Conservation (phyloP, 2,113 vertebrate species). For the Chionodraco myersi region DNA sequence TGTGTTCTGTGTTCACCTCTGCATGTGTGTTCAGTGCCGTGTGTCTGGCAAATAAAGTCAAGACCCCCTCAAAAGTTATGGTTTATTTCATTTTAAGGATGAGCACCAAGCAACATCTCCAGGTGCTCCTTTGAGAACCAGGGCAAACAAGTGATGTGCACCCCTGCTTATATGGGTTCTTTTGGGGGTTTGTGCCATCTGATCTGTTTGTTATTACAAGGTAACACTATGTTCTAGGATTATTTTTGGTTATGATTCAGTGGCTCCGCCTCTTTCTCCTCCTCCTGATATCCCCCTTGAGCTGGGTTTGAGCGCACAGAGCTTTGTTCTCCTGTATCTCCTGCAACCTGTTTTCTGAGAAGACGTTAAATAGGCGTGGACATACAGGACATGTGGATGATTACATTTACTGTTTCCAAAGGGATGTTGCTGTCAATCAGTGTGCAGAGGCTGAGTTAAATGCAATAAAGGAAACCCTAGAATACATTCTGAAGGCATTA, state of each 20-base stretch:
- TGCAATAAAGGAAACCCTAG: slow-evolving; percentile 7
- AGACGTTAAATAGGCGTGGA: not conserved
- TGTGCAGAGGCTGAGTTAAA: not conserved
- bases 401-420: slow-evolving; percentile 13
- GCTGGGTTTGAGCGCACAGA: not conserved
- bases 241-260: not conserved
- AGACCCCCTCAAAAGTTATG: too few relatives aligned
- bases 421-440: not conserved
- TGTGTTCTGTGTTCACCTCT: too few relatives aligned
- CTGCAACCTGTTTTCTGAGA: slow-evolving; percentile 9
- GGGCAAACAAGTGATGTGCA: too few relatives aligned
- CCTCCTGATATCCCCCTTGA: not conserved
- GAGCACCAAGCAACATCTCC: too few relatives aligned
- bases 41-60: too few relatives aligned
- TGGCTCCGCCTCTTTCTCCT: not conserved
- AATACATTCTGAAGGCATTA: not conserved
- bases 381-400: not conserved
- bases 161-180: too few relatives aligned
- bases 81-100: too few relatives aligned
- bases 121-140: too few relatives aligned
- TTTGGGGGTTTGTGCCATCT: not conserved
- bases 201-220: slow-evolving; percentile 9
- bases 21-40: too few relatives aligned
- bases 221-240: not conserved
- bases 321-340: slow-evolving; percentile 21